Evolutionary conservation across 23 tunicate species (phyloP).

Genomic region (Halocynthia aurantium): DNA sequence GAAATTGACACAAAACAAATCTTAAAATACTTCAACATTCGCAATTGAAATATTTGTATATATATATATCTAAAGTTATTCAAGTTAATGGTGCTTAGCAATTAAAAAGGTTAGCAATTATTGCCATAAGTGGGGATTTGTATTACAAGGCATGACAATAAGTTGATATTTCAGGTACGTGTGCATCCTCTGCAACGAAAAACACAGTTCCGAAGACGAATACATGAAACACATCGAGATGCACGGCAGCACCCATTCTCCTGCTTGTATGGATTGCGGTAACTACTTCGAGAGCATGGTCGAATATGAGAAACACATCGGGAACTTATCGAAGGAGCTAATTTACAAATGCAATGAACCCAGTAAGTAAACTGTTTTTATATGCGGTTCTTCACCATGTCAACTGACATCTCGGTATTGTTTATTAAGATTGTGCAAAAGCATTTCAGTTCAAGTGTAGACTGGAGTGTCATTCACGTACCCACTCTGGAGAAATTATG

Average conservation of each 20-base stretch:
- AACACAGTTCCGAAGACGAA: slow-evolving; percentile 5
- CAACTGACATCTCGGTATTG: no score
- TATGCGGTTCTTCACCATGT: no score
- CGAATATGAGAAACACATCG: slow-evolving; percentile 34
- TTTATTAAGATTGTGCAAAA: slow-evolving; percentile 10
- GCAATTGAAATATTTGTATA: no score
- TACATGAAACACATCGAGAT: slow-evolving; percentile 16
- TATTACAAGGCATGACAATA: no score
- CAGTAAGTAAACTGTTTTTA: no score
- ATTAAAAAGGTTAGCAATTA: no score
- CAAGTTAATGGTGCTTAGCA: no score
- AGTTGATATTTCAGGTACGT: not conserved
- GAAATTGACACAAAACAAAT: no score
- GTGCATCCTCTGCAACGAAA: slow-evolving; percentile 22
- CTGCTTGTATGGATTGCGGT: slow-evolving; percentile 36
- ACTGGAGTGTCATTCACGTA: slow-evolving; percentile 31
- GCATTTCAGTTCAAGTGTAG: slow-evolving; percentile 31
- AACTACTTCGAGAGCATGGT: slow-evolving; percentile 36
- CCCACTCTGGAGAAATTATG: slow-evolving; percentile 18
- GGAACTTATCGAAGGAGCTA: slow-evolving; percentile 16
- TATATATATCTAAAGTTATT: no score
- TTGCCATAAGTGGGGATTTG: no score
- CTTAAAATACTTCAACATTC: no score
- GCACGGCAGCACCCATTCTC: slow-evolving; percentile 31
- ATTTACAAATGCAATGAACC: slow-evolving; percentile 17